These are phyloP conservation scores for Noctua janthina DNA, from an alignment of 2,888 invertebrate genomes.

Conservation along the genomic window DNA sequence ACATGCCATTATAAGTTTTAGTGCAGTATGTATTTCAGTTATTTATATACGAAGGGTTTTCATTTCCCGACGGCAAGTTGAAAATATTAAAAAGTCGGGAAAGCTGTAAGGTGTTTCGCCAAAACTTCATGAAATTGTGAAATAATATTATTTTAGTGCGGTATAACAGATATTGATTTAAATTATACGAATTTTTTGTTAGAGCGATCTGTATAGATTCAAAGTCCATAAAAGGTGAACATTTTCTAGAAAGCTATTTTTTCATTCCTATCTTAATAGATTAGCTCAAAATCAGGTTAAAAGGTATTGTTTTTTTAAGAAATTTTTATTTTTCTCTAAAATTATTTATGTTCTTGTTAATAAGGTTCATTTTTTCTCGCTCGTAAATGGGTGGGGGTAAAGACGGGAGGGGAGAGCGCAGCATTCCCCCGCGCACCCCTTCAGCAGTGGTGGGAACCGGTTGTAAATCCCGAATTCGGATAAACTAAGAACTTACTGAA, in stretches of 20 bases:
- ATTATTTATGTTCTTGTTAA: background rate
- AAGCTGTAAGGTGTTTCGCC: background rate
- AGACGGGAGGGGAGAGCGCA: background rate
- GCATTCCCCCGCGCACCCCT: background rate
- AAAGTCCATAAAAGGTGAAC: background rate
- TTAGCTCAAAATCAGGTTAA: background rate
- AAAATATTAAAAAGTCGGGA: background rate
- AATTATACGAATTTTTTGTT: background rate
- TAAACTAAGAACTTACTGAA: background rate
- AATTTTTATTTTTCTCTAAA: background rate
- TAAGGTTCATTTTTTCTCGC: slow-evolving; percentile 16
- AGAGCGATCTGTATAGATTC: no score
- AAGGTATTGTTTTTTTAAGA: background rate
- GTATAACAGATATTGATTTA: no score
- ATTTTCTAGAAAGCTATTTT: background rate
- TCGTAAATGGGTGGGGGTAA: slow-evolving; percentile 26
- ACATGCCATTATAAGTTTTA: background rate
- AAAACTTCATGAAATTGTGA: background rate
- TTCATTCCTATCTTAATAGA: accelerated
- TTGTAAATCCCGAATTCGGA: background rate
- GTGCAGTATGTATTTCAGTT: background rate
- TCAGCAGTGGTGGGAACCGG: background rate
- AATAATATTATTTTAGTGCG: background rate
- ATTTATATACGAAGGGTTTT: background rate
- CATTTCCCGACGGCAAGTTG: slow-evolving; percentile 20